Percentiles rank a stretch among this genome's conserved stretches.
Evolutionary conservation across 2,113 vertebrate genomes (phyloP).

Genomic region (Tachuris rubrigastra): DNA sequence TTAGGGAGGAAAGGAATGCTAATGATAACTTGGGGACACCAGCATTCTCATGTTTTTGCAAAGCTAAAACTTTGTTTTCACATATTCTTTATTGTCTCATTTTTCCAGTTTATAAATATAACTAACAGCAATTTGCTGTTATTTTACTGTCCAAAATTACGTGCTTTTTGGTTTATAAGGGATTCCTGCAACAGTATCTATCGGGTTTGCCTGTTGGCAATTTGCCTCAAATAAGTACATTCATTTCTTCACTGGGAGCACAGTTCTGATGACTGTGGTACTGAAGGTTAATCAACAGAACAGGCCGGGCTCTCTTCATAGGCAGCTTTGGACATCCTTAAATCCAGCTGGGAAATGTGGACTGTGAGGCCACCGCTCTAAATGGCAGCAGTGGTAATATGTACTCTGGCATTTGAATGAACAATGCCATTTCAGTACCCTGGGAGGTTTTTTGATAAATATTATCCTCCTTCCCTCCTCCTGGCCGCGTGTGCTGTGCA

Average conservation of each 20-base stretch:
- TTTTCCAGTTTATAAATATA: conserved; percentile 17
- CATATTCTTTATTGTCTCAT: not conserved
- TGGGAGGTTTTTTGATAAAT: not conserved
- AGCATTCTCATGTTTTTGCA: not conserved
- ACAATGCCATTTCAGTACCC: accelerated
- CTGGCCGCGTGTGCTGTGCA: accelerated
- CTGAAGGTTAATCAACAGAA: not conserved
- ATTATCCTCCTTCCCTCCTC: not conserved
- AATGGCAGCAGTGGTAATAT: not conserved
- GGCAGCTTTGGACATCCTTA: not conserved
- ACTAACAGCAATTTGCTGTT: not conserved
- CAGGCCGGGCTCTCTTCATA: not conserved
- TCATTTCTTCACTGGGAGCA: not conserved
- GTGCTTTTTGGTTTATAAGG: not conserved
- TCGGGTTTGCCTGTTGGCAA: not conserved
- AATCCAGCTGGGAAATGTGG: not conserved
- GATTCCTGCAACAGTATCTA: not conserved
- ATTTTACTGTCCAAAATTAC: not conserved
- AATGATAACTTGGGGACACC: not conserved
- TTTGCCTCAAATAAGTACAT: not conserved
- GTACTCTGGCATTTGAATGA: not conserved
- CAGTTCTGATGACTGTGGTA: too few species aligned
- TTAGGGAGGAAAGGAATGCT: conserved; percentile 13
- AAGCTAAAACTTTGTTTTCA: not conserved
- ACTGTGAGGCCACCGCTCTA: not conserved